Evolutionary conservation across 2,113 vertebrate species (phyloP).

Genomic region (Tautogolabrus adspersus): DNA sequence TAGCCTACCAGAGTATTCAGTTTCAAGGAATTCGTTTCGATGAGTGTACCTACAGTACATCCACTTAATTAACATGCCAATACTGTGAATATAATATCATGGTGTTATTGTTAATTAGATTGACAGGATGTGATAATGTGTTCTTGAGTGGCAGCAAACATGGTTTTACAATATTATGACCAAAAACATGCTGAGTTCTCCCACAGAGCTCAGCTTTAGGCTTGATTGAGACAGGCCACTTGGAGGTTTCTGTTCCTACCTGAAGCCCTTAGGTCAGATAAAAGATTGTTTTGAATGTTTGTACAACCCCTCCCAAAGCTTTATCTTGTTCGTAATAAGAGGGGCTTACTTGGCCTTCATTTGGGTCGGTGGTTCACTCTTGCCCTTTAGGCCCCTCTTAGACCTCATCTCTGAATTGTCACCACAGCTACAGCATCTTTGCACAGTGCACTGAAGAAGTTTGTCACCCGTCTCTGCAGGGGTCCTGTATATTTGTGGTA

Average conservation of each 20-base stretch:
- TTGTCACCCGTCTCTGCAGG: conserved; percentile 28
- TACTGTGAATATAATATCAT: background rate
- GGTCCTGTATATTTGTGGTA: conserved; percentile 25
- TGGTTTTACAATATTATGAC: conserved; percentile 41
- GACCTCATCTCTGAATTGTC: background rate
- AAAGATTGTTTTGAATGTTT: conserved; percentile 15
- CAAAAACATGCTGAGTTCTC: conserved; percentile 24
- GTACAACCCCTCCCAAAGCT: conserved; percentile 43
- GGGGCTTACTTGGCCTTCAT: background rate
- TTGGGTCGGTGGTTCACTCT: background rate
- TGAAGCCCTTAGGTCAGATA: conserved; percentile 28
- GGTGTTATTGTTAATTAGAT: background rate
- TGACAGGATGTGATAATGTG: background rate
- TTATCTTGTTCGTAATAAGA: conserved; percentile 33
- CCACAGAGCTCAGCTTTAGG: background rate
- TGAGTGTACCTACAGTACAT: background rate
- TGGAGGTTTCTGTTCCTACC: background rate
- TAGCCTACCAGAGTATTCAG: no score
- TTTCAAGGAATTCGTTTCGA: no score
- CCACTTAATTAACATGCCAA: background rate
- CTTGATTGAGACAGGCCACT: background rate
- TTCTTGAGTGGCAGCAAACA: conserved; percentile 3
- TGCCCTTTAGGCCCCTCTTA: background rate
- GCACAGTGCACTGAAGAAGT: background rate
- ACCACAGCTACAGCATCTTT: conserved; percentile 8